Evolutionary conservation across 2,797 vertebrate species (phyloP), one percentile per base, ranked within the genome.

Genomic region (Apogon hyalosoma): DNA sequence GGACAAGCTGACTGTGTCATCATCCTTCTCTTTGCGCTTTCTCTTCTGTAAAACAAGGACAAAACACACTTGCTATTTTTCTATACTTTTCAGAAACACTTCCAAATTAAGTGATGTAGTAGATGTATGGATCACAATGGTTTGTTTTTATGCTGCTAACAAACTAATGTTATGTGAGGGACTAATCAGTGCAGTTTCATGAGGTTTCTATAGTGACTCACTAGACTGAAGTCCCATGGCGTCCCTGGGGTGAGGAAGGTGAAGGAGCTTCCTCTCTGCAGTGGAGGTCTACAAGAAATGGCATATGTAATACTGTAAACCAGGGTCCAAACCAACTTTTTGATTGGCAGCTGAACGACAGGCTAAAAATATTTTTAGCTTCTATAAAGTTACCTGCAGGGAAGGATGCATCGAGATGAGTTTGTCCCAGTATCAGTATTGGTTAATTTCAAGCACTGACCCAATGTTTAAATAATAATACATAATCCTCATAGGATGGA

Each of bases 181-280:
- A 10, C 11, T 10, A 11, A 63, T 16, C 52, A 18, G n/a, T 42
- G 46, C n/a, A 60, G 19, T 38, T 9, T 31, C 39, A 62, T 36
- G 2, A 46, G 65, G 16, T 67, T 50, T 36, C 7, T 64, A 39
- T 15, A 48, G 70, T 6, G 28, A 63, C 96, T 94, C 79, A 98
- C 96, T 79, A 98, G 82, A 72, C 92, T 95, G 86, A 97, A 96
- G 75, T 96, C 96, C 96, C 96, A 98, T 0, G 95, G 93, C 0
- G 95, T 87, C 36, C 94, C 95, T 0, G 96, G 96, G 31, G 96
- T 97, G 38, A 97, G 93, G 77, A 97, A 97, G 0, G 93, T 97
- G 88, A 97, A 97, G 15, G 96, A 98, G 86, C 92, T 96, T 79
- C 95, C 96, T 86, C 96, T 92, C 72, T 93, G 94, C 62, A 98